These are phyloP conservation scores for Lepidurus couesii DNA, from an alignment of 1,140 invertebrate genomes.

Conservation along the genomic window DNA sequence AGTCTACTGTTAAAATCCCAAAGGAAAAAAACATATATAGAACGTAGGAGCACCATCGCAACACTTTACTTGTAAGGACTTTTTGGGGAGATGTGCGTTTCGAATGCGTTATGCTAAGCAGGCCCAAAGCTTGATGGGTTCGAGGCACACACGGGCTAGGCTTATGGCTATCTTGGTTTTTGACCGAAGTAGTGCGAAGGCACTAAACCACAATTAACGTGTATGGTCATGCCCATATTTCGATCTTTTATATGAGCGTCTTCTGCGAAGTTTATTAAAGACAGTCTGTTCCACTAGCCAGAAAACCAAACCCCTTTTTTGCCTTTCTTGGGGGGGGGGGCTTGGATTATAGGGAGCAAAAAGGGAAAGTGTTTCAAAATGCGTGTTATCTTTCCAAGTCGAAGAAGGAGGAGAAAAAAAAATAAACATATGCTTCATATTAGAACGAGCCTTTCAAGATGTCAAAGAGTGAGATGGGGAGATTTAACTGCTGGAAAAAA, in stretches of 20 bases:
- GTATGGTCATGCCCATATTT: not conserved
- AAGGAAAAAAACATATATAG: too few relatives aligned
- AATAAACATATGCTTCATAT: slow-evolving; percentile 5
- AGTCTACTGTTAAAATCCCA: not conserved
- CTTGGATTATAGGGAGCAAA: not conserved
- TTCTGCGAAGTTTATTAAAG: not conserved
- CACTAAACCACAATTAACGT: slow-evolving; percentile 2
- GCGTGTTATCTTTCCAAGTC: not conserved
- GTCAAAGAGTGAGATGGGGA: not conserved
- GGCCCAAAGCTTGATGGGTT: not conserved
- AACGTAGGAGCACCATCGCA: too few relatives aligned
- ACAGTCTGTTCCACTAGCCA: not conserved
- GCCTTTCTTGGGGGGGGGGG: too few relatives aligned
- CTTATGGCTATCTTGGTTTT: not conserved
- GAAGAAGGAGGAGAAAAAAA: not conserved
- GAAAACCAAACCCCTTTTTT: too few relatives aligned
- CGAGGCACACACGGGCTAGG: not conserved
- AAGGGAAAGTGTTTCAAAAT: not conserved
- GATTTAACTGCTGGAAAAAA: not conserved
- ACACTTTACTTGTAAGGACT: too few relatives aligned
- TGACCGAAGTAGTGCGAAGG: not conserved
- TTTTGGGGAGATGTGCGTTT: not conserved
- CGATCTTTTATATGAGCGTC: not conserved
- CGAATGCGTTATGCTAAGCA: not conserved
- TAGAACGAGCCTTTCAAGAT: not conserved